Evolutionary conservation across 1,140 invertebrate species (phyloP), one percentile per base, ranked within the genome.

Genomic region (Solen grandis): DNA sequence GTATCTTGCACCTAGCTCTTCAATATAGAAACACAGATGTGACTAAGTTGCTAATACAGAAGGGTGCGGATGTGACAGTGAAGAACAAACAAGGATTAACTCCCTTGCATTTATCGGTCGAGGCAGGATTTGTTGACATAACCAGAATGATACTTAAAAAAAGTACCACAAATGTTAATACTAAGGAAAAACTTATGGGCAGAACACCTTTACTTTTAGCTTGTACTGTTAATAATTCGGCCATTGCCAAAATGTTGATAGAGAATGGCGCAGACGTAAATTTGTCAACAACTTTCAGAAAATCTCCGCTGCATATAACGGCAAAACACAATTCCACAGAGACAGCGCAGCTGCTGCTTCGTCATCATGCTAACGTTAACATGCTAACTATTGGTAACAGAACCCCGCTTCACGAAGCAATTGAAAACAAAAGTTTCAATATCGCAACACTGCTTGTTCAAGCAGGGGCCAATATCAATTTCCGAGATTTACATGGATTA

Each of bases 211-310:
- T 89, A 16, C 88, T 88, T 63, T 68, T 88, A 27, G 84, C 88
- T 25, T 89, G 88, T 84, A 76, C 75, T 16, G 76, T 80, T 22
- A 85, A 83, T 54, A 68, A 82, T 68, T 41, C 78, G 5, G 70
- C 72, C 5, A 83, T 89, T 35, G 96, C 94, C 19, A 94, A 94
- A 62, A 87, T 95, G 55, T 92, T 99, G 38, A 89, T 99, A 38
- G 94, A 95, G 55, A 94, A 95, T 87, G 97, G 97, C 27, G 96
- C 97, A 3, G 94, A 99, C 92, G 94, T 98, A 0, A 97, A 97
- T 93, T 95, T 96, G 19, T 91, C 93, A 69, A 97, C 97, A 55
- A 95, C 96, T 90, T 97, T 97, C 87, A 83, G 88, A 27, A 90
- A 93, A 31, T 91, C 92, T 38, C 89, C 93, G 19, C 86, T 93